Conservation (phyloP, 2,888 invertebrate genomes). For the Acanthosepion esculentum region DNA sequence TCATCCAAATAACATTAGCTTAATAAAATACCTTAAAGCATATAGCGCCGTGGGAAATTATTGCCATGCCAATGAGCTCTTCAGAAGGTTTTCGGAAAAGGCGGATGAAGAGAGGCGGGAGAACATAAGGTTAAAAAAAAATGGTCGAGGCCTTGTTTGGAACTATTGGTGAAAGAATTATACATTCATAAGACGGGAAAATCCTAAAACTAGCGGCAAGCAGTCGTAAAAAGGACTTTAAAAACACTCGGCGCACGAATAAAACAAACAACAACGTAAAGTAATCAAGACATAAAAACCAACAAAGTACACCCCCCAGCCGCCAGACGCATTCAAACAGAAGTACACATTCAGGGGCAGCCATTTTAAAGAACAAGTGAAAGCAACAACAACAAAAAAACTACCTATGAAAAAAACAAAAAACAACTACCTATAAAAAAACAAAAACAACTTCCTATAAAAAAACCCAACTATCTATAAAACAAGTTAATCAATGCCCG, state of each 20-base stretch:
- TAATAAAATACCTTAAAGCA: background rate
- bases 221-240: too few relatives aligned
- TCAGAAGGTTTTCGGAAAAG: background rate
- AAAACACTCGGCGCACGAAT: too few relatives aligned
- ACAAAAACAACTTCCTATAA: too few relatives aligned
- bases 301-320: too few relatives aligned
- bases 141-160: too few relatives aligned
- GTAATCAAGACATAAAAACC: too few relatives aligned
- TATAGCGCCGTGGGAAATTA: background rate
- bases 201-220: too few relatives aligned
- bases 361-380: background rate
- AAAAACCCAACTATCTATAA: too few relatives aligned
- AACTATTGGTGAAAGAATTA: too few relatives aligned
- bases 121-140: background rate
- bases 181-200: too few relatives aligned
- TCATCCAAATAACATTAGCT: background rate
- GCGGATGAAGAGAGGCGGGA: background rate
- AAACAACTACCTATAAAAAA: background rate
- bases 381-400: background rate
- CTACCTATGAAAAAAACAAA: background rate
- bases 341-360: background rate
- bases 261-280: too few relatives aligned
- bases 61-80: background rate
- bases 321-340: background rate
- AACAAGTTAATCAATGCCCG: background rate